Conservation (phyloP, 2,113 vertebrate species). For the Cavia porcellus region DNA sequence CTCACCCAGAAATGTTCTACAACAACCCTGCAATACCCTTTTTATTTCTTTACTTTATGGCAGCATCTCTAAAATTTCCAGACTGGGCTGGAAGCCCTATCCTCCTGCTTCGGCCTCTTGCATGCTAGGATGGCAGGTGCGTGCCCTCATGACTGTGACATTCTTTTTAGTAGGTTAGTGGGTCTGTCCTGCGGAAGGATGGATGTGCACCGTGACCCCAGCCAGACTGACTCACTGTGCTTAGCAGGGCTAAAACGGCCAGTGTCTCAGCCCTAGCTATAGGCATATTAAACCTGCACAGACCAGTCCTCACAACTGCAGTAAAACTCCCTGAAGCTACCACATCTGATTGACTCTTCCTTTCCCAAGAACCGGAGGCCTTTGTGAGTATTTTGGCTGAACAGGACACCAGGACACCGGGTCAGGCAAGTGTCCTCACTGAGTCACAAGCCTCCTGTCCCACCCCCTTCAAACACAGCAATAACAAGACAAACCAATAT, state of each 20-base stretch:
- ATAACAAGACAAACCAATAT: background rate
- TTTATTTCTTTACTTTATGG: background rate
- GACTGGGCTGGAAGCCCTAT: background rate
- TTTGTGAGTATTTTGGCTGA: background rate
- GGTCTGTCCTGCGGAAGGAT: background rate
- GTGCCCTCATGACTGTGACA: background rate
- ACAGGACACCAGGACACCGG: background rate
- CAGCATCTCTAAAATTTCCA: background rate
- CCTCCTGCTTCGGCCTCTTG: background rate
- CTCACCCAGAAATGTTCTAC: background rate
- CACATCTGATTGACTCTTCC: background rate
- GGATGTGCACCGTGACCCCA: background rate
- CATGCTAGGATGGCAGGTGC: background rate
- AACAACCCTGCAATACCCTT: background rate
- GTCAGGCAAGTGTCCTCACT: background rate
- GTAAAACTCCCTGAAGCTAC: slow-evolving; percentile 3
- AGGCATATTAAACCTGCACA: slow-evolving; percentile 9
- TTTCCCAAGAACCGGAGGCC: background rate
- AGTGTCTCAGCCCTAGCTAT: background rate
- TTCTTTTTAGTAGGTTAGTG: background rate
- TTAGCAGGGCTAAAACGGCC: background rate
- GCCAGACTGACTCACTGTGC: background rate
- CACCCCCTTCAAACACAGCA: background rate
- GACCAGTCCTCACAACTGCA: slow-evolving; percentile 27
- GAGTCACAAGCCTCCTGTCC: background rate